Evolutionary conservation across 2,888 invertebrate genomes (phyloP).

Genomic region (Stenichneumon culpator): DNA sequence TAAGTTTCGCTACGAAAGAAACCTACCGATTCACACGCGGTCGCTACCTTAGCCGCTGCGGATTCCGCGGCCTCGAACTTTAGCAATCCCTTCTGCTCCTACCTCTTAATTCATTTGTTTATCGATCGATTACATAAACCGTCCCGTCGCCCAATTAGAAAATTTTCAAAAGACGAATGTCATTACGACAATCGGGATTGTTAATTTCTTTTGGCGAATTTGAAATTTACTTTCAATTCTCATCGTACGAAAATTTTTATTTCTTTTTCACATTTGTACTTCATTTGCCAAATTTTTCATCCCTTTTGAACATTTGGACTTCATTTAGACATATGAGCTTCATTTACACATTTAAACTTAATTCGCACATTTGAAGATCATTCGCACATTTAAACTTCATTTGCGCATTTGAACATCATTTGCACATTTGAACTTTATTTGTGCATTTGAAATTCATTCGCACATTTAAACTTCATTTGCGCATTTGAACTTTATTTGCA

Average conservation of each 20-base stretch:
- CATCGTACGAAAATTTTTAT: no score
- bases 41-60: background rate
- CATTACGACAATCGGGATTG: no score
- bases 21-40: constrained; percentile 2
- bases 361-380: background rate
- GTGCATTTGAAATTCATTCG: background rate
- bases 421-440: no score
- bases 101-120: background rate
- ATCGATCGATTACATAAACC: background rate
- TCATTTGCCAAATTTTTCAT: no score
- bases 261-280: no score
- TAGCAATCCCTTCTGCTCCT: background rate
- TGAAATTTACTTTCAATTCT: no score
- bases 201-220: no score
- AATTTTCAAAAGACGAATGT: background rate
- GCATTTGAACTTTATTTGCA: no score
- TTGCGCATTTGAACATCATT: no score
- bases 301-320: background rate
- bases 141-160: background rate
- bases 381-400: no score
- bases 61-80: background rate
- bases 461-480: background rate
- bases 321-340: background rate
- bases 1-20: constrained; percentile 37
- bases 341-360: background rate